These are phyloP conservation scores for Passer domesticus DNA, from an alignment of 2,113 vertebrate genomes.

Conservation along the genomic window DNA sequence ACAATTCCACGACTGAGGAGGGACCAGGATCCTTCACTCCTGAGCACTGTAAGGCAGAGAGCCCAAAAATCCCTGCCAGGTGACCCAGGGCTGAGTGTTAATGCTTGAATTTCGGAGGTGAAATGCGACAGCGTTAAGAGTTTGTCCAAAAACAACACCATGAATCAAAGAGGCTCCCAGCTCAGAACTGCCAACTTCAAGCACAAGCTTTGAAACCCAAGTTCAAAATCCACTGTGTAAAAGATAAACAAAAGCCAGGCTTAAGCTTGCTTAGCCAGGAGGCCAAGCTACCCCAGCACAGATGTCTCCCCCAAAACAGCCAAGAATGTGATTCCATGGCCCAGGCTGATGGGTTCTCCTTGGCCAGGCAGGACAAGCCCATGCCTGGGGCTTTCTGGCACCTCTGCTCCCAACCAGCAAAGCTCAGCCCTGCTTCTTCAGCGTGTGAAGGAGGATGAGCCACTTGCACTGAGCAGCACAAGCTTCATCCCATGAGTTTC, in stretches of 20 bases:
- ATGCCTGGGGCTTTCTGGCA: neutral
- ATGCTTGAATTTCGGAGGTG: neutral
- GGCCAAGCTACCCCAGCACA: neutral
- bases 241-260: neutral
- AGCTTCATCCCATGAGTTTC: neutral
- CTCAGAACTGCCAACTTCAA: neutral
- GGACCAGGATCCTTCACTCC: neutral
- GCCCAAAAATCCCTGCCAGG: neutral
- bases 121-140: rapidly evolving
- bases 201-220: neutral
- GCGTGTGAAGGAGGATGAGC: rapidly evolving
- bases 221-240: neutral
- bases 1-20: neutral
- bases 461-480: neutral
- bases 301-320: neutral
- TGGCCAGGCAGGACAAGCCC: neutral
- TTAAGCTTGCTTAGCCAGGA: neutral
- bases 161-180: neutral
- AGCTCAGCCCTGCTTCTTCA: neutral
- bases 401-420: neutral
- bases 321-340: rapidly evolving
- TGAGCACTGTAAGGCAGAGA: neutral
- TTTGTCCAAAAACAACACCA: neutral
- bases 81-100: neutral
- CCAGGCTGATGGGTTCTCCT: neutral